Conservation (phyloP, 2,797 vertebrate genomes). For the Craterocephalus amniculus region DNA sequence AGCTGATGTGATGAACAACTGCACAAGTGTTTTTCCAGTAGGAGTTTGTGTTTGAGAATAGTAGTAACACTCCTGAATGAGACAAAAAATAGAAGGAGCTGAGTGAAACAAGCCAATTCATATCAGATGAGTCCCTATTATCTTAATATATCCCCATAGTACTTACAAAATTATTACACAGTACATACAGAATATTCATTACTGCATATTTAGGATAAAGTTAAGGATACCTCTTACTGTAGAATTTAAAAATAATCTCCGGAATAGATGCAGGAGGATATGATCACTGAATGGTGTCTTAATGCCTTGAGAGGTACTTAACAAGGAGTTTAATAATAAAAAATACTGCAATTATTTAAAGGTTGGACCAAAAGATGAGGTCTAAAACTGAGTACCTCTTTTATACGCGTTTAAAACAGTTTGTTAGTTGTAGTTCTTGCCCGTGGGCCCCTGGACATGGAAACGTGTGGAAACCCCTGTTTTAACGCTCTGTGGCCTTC, state of each 20-base stretch:
- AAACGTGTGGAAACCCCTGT: constrained; percentile 31
- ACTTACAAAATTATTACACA: background rate
- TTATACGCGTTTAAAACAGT: constrained; percentile 4
- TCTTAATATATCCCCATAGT: background rate
- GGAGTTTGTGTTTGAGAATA: background rate
- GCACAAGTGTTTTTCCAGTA: background rate
- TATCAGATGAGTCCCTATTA: background rate
- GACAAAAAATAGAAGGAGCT: background rate
- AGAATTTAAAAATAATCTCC: background rate
- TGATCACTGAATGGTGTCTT: background rate
- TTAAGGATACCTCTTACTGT: background rate
- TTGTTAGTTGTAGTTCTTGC: constrained; percentile 15
- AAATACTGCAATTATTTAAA: background rate
- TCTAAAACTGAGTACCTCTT: background rate
- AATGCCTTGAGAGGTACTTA: background rate
- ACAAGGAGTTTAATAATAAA: background rate
- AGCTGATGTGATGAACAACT: background rate
- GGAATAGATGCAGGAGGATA: background rate
- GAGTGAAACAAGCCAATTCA: background rate
- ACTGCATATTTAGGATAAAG: background rate
- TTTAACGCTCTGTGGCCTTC: constrained; percentile 59
- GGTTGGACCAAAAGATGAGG: background rate
- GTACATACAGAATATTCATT: background rate
- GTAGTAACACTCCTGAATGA: background rate
- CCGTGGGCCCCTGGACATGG: constrained; percentile 30